Evolutionary conservation across 2,888 invertebrate species (phyloP).

Genomic region (Andrena minutula): DNA sequence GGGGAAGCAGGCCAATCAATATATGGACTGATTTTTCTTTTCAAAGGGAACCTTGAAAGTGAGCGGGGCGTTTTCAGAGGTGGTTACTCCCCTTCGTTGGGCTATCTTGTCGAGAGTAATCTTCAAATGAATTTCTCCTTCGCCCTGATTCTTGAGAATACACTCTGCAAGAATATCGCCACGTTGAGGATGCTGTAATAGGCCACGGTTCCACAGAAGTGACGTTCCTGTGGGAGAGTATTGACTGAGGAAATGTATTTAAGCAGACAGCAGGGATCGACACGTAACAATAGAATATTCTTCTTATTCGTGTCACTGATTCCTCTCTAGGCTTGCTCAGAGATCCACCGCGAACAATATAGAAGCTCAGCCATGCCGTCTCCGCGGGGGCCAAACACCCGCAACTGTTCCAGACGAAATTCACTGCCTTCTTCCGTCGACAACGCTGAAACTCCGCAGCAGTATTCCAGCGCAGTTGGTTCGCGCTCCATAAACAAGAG

Average conservation of each 20-base stretch:
- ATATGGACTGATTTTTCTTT: no score
- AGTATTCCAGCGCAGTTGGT: not conserved
- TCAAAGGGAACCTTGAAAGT: no score
- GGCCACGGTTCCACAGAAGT: no score
- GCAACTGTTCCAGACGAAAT: not conserved
- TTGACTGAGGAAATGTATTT: not conserved
- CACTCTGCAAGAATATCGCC: no score
- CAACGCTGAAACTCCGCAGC: not conserved
- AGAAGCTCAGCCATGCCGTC: not conserved
- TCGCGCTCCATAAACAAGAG: not conserved
- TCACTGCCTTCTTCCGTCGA: not conserved
- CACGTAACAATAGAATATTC: not conserved
- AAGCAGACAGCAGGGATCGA: not conserved
- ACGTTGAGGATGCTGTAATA: no score
- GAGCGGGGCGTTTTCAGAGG: no score
- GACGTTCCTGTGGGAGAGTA: no score
- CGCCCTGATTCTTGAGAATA: no score
- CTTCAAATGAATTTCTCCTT: no score
- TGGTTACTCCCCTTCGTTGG: no score
- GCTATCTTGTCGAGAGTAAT: no score
- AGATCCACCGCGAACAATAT: not conserved
- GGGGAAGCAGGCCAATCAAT: no score
- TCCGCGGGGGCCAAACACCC: not conserved
- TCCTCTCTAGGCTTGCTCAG: not conserved
- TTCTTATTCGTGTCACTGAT: not conserved